Base-by-base conservation (phyloP, 1,140 invertebrate species). In the Platyscapa corneri region DNA sequence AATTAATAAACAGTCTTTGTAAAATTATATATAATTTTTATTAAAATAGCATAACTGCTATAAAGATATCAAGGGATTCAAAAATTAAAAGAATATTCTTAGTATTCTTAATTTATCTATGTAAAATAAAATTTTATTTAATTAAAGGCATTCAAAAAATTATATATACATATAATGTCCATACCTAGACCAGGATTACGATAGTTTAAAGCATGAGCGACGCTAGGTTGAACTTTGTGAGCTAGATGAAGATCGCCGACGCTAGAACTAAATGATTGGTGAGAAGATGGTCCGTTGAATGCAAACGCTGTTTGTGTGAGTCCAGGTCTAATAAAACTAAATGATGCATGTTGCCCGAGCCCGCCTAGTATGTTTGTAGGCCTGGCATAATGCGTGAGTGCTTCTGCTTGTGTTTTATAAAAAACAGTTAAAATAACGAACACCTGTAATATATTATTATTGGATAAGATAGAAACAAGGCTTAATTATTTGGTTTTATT, bases 261-360 rank as follows among this genome's bases (percentile, higher is more conserved):
- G 72, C 87, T 91, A 34, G 91, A 90, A 78, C 90, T 90, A 78
- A 92, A 92, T 3, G 90, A 87, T 79, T 92, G 91, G 86, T 92
- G 90, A 42, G 91, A 92, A 18, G 90, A 91, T 1, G 91, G 91
- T 0, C 91, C 91, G 65, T 88, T 90, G 75, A 92, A 92, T 0
- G 91, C 87, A 12, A 89, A 92, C 0, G 91, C 90, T 12, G 91
- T 92, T 86, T 92, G 91, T 0, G 91, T 92, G 53, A 92, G 87
- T 70, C 91, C 91, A 6, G 91, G 91, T 32, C 91, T 88, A 1
- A 92, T 75, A 46, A 92, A 92, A 80, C 90, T 92, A 79, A 91
- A 92, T 16, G 91, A 92, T 0, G 91, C 90, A n/a, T 92, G 91
- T 77, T 92, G 91, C 27, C 90, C 91, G 0, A 89, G 23, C 53